Base-by-base conservation (phyloP, 2,888 invertebrate species). In the Anaspis maculata region DNA sequence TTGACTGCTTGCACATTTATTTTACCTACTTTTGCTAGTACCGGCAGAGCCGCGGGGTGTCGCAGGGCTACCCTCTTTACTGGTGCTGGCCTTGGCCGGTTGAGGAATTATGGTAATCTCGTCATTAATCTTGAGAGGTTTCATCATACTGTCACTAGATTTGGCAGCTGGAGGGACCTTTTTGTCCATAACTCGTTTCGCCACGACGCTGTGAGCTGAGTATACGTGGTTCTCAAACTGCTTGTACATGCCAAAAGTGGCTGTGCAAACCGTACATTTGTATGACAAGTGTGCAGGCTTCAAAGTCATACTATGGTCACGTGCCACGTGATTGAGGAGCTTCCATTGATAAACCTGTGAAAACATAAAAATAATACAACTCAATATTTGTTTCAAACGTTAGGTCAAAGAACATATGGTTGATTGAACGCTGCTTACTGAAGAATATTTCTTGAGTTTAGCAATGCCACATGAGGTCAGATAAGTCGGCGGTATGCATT, bases 171-270 rank as follows among this genome's bases (percentile, higher is more conserved):
- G 59, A 22, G 69, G 57, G 27, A 50, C 50, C 57, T 78, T 81
- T 62, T 82, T 82, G 56, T 83, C 86, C 77, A 85, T 84, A 15
- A 84, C 85, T 42, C 86, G 78, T 57, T 88, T 87, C 22, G 89
- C 87, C 11, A 88, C 88, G 12, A 88, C 86, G 60, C 89, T 89
- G 57, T 92, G 92, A 12, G 89, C 90, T 22, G 89, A 88, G 59
- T 91, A 92, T 3, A 92, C 91, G 62, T 92, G 92, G 62, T 84
- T 90, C 62, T 92, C 91, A 54, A 92, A 92, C 57, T 89, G 84
- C 67, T 89, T 89, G 72, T 92, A 92, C 87, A 91, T 89, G 52
- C 88, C 88, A 59, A 92, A 92, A 2, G 91, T 91, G 13, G 91
- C 91, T 22, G 90, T 89, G 64, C 92, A 92, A 15, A 92, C 91